Conservation (phyloP, 2,797 vertebrate genomes). For the Gymnodraco acuticeps region DNA sequence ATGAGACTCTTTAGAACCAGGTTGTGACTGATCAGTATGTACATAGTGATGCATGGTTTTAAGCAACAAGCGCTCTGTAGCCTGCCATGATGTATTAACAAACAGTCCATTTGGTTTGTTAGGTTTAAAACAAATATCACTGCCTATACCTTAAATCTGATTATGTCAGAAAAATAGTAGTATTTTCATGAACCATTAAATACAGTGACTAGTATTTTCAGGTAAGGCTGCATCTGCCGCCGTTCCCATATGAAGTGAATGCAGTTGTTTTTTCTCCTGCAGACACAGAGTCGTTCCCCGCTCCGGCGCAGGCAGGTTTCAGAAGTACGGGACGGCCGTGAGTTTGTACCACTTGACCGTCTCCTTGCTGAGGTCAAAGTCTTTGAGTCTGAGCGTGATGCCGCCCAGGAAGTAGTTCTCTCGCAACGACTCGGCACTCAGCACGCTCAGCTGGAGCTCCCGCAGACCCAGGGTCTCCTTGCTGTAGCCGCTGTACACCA, state of each 20-base stretch:
- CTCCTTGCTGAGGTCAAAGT: conserved; percentile 97
- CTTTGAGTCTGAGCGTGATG: conserved; percentile 93
- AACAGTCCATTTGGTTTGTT: conserved; percentile 36
- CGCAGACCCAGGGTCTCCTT: conserved; percentile 93
- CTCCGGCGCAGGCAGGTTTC: conserved; percentile 40
- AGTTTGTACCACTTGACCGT: conserved; percentile 98
- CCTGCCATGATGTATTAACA: neutral
- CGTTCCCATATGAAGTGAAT: conserved; percentile 51
- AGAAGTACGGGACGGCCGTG: conserved; percentile 90
- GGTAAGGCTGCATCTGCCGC: conserved; percentile 37
- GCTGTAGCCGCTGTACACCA: conserved; percentile 96
- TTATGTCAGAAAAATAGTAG: neutral
- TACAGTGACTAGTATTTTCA: conserved; percentile 52
- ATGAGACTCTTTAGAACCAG: conserved; percentile 16
- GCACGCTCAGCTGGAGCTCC: conserved; percentile 95
- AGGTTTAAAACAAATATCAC: conserved; percentile 28
- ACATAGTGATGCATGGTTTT: conserved; percentile 7
- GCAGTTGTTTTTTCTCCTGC: conserved; percentile 25
- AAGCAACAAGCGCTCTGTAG: conserved; percentile 3
- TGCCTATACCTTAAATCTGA: conserved; percentile 15
- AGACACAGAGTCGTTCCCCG: neutral
- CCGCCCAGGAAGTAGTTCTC: conserved; percentile 98
- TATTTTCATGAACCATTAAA: conserved; percentile 21
- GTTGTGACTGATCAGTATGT: neutral
- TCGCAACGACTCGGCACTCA: conserved; percentile 95